phyloP scores from a whole-genome alignment of 2,113 vertebrate genomes.

The Cyprinus carpio region DNA sequence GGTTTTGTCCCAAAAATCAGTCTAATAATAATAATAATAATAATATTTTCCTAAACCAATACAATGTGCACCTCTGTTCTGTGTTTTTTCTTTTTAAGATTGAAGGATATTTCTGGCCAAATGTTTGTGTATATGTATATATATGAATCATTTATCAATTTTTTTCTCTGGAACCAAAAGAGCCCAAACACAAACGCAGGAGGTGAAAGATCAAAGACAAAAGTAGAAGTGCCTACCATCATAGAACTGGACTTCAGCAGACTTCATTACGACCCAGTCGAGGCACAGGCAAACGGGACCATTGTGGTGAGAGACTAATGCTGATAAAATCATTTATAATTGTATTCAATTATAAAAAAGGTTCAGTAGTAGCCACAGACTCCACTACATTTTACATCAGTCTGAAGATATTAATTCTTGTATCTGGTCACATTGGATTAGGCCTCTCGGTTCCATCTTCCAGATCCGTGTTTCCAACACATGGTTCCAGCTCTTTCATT shows the following conservation, averaged over 20 bases:
- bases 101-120: no score
- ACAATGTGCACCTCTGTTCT: no score
- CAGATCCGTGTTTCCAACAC: neutral
- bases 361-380: neutral
- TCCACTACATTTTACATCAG: neutral
- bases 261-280: constrained; percentile 61
- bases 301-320: constrained; percentile 62
- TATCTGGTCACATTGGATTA: neutral
- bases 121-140: no score
- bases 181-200: neutral
- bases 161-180: neutral
- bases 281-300: constrained; percentile 54
- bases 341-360: neutral
- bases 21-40: no score
- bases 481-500: neutral
- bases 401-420: neutral
- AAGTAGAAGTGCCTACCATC: constrained; percentile 47
- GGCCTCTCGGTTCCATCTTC: neutral
- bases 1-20: no score
- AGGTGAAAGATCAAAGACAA: neutral
- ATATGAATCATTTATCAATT: no score
- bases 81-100: no score
- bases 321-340: neutral
- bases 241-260: constrained; percentile 67
- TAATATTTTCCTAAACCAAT: no score